Evolutionary conservation across 2,797 vertebrate species (phyloP).

Genomic region (Gobio occitaniae): DNA sequence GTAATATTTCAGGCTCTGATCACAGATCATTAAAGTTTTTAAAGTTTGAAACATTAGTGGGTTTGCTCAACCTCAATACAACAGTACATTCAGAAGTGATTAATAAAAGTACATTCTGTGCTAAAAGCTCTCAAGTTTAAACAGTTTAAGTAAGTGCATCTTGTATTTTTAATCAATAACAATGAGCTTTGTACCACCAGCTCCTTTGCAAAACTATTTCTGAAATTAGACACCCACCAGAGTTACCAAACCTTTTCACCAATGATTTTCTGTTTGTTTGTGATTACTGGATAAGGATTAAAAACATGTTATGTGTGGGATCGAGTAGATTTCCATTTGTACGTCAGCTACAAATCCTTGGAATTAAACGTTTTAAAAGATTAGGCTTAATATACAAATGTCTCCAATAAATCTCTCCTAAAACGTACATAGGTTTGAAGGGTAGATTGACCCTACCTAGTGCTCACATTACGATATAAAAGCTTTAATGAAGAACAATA

Average conservation of each 20-base stretch:
- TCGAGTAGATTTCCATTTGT: conserved; percentile 8
- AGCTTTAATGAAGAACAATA: neutral
- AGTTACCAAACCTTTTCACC: neutral
- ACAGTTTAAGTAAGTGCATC: conserved; percentile 45
- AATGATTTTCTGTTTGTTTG: conserved; percentile 10
- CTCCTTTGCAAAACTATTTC: conserved; percentile 22
- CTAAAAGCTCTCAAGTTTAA: conserved; percentile 20
- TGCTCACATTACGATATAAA: neutral
- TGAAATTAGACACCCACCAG: conserved; percentile 14
- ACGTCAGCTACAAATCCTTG: conserved; percentile 11
- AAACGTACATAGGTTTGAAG: conserved; percentile 18
- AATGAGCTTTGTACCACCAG: conserved; percentile 27
- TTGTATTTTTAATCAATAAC: conserved; percentile 50
- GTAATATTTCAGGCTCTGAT: neutral
- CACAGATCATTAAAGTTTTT: conserved; percentile 16
- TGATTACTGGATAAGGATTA: conserved; percentile 11
- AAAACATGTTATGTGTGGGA: conserved; percentile 20
- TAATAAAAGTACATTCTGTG: neutral
- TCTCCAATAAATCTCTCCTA: conserved; percentile 20
- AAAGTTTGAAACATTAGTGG: neutral
- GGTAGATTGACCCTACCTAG: neutral
- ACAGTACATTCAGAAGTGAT: neutral
- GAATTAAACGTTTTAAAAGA: conserved; percentile 28
- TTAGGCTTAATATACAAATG: conserved; percentile 27
- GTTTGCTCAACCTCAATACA: conserved; percentile 5